phyloP scores from a whole-genome alignment of 2,113 vertebrate species.

The Pseudorectes ferrugineus region DNA sequence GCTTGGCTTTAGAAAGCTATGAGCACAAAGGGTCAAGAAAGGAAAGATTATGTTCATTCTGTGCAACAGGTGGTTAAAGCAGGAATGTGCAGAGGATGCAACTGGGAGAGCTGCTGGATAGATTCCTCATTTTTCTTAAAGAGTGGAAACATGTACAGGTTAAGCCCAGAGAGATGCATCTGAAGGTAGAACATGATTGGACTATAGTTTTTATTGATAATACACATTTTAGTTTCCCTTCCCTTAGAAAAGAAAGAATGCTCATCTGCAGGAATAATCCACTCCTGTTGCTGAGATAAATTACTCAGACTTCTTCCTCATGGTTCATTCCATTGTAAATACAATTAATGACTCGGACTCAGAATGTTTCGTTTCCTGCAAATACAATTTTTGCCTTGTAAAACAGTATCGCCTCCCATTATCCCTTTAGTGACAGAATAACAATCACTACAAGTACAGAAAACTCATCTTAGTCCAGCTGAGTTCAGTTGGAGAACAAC shows the following conservation, averaged over 20 bases:
- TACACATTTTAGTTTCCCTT: not conserved
- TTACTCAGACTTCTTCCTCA: not conserved
- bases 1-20: not conserved
- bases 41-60: not conserved
- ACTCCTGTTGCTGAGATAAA: conserved; percentile 37
- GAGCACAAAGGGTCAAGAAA: not conserved
- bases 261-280: conserved; percentile 46
- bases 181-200: not conserved
- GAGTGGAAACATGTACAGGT: not conserved
- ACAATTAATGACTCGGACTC: conserved; percentile 20
- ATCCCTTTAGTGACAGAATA: conserved; percentile 30
- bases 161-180: not conserved
- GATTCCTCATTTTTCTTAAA: not conserved
- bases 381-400: conserved; percentile 62
- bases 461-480: not conserved
- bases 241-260: not conserved
- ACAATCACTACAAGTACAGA: not conserved
- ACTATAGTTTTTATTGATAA: not conserved
- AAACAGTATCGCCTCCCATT: conserved; percentile 55
- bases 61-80: not conserved
- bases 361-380: conserved; percentile 28
- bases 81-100: not conserved
- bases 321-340: conserved; percentile 53
- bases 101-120: not conserved
- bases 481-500: conserved; percentile 44